Conservation (phyloP, 2,113 vertebrate species). For the Podiceps cristatus region DNA sequence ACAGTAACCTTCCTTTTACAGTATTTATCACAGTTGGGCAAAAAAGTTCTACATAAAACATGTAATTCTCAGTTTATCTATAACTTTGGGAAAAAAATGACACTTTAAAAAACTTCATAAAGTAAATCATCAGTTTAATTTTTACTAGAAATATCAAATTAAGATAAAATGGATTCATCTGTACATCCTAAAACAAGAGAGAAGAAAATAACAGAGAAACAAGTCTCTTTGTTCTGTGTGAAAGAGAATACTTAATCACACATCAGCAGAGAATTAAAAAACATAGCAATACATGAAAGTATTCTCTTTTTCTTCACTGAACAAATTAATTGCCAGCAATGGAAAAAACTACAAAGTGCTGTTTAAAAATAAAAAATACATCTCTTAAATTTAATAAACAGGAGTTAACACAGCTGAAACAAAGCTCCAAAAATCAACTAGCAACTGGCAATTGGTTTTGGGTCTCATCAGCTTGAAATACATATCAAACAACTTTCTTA, state of each 20-base stretch:
- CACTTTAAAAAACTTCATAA: constrained; percentile 7
- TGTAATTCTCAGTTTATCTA: background rate
- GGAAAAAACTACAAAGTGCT: constrained; percentile 62
- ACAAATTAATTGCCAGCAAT: constrained; percentile 67
- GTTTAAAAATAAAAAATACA: constrained; percentile 52
- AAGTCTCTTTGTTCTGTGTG: constrained; percentile 64
- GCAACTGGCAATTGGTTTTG: background rate
- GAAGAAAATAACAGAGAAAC: constrained; percentile 58
- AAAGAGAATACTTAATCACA: constrained; percentile 75
- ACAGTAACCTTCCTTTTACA: background rate
- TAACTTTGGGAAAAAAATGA: background rate
- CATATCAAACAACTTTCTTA: background rate
- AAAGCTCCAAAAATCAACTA: background rate
- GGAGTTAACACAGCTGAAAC: background rate
- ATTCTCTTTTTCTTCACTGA: constrained; percentile 47
- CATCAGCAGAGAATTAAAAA: constrained; percentile 71
- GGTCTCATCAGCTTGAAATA: background rate
- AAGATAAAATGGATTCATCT: constrained; percentile 66
- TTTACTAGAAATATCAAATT: constrained; percentile 65
- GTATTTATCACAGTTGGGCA: background rate
- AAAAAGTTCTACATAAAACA: background rate
- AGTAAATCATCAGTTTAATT: constrained; percentile 54
- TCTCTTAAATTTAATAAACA: constrained; percentile 54
- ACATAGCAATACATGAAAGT: constrained; percentile 65
- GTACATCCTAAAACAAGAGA: constrained; percentile 58